Evolutionary conservation across 2,888 invertebrate species (phyloP).

Genomic region (Cybosia mesomella): DNA sequence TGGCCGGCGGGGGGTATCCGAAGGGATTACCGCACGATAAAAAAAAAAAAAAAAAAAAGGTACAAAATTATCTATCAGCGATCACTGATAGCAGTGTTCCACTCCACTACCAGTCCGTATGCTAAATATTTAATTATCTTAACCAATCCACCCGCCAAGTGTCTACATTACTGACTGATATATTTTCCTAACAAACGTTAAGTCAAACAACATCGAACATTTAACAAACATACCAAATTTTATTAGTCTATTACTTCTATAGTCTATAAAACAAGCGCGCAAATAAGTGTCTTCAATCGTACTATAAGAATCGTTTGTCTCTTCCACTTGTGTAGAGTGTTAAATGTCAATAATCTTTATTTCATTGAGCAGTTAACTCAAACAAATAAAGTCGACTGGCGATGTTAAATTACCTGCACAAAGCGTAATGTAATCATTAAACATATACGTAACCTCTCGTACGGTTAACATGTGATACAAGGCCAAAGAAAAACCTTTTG

Average conservation of each 20-base stretch:
- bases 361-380: not conserved
- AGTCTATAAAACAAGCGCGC: not conserved
- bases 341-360: constrained; percentile 6
- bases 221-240: not conserved
- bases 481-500: constrained; percentile 23
- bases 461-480: constrained; percentile 24
- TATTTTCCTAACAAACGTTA: not conserved
- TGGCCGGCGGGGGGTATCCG: no score
- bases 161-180: not conserved
- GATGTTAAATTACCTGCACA: constrained; percentile 14
- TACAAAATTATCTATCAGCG: no score
- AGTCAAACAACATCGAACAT: not conserved
- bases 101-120: not conserved
- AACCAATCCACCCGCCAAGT: not conserved
- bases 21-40: no score
- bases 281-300: not conserved
- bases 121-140: not conserved
- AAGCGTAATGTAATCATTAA: constrained; percentile 17
- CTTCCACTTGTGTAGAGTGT: not conserved
- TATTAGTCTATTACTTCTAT: not conserved
- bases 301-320: not conserved
- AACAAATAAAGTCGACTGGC: constrained; percentile 12
- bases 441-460: constrained; percentile 15
- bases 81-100: not conserved
- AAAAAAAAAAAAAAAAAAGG: no score